Base-by-base conservation (phyloP, 2,113 vertebrate genomes). In the Paedocypris sp. region DNA sequence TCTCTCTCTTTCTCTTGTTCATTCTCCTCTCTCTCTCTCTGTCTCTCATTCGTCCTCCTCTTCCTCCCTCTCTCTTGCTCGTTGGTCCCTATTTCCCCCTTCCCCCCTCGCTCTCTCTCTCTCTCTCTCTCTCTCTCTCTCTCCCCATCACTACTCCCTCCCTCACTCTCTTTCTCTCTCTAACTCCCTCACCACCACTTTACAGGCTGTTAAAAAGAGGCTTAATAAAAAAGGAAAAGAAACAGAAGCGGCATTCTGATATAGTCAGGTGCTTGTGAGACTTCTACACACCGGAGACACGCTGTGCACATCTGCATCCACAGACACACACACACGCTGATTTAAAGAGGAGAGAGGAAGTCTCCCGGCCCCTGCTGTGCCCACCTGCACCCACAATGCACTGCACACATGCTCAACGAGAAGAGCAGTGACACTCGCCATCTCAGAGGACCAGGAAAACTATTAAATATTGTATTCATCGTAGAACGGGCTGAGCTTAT, bases 331-430 rank as follows among this genome's bases (percentile, higher is more conserved):
- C 42, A 42, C 36, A n/a, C n/a, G n/a, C n/a, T n/a, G n/a, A n/a
- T n/a, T 41, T 36, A 56, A 20, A 15, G 36, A 41, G 23, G 39
- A 58, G 31, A 59, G 25, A 64, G 5, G 47, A 58, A 49, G 26
- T 26, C 52, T 39, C 16, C 19, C 10, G 12, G 3, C 13, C n/a
- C 62, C 48, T 48, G 62, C 19, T 20, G 62, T 9, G 53, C 15
- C 36, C 71, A 73, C 63, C 67, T 73, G 63, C 48, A 26, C 58
- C 32, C 20, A 62, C 31, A 66, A 69, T 65, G 36, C 62, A 67
- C 60, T 33, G 49, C 20, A 52, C 26, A 42, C 28, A 7, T 43
- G 39, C 39, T 43, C 16, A 13, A 32, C n/a, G 11, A 10, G 32
- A 42, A 20, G 38, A 23, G 20, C 15, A 20, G 26, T 43, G 38